Evolutionary conservation across 2,797 vertebrate genomes (phyloP).

Genomic region (Sebastes paucispinis): DNA sequence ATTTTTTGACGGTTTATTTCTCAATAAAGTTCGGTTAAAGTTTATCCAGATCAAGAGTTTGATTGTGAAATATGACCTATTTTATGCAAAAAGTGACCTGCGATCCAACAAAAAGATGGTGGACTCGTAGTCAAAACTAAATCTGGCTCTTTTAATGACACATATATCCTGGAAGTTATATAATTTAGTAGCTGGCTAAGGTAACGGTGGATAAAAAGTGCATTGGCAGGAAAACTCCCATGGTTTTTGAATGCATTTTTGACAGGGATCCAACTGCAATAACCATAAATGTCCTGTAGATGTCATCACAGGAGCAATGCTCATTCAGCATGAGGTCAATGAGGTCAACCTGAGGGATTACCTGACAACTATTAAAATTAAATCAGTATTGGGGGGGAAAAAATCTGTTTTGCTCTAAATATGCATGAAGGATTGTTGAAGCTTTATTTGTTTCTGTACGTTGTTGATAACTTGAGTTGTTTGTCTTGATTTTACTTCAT

Average conservation of each 20-base stretch:
- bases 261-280: constrained; percentile 8
- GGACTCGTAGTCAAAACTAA: background rate
- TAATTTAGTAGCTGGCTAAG: background rate
- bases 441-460: background rate
- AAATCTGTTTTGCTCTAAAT: background rate
- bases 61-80: background rate
- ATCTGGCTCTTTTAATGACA: background rate
- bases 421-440: background rate
- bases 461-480: background rate
- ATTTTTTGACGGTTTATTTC: background rate
- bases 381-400: background rate
- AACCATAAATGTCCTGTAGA: constrained; percentile 32
- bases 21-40: background rate
- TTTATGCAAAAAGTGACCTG: background rate
- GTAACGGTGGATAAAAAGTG: background rate
- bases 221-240: background rate
- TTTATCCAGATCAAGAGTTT: background rate
- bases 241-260: background rate
- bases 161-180: background rate
- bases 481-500: background rate
- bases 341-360: background rate
- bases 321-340: background rate
- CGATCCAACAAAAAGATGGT: background rate
- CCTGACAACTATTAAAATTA: background rate
- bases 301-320: constrained; percentile 44